Percentiles rank a stretch among this genome's conserved stretches.
Evolutionary conservation across 1,140 invertebrate genomes (phyloP).

Genomic region (Macrosteles quadrilineatus): DNA sequence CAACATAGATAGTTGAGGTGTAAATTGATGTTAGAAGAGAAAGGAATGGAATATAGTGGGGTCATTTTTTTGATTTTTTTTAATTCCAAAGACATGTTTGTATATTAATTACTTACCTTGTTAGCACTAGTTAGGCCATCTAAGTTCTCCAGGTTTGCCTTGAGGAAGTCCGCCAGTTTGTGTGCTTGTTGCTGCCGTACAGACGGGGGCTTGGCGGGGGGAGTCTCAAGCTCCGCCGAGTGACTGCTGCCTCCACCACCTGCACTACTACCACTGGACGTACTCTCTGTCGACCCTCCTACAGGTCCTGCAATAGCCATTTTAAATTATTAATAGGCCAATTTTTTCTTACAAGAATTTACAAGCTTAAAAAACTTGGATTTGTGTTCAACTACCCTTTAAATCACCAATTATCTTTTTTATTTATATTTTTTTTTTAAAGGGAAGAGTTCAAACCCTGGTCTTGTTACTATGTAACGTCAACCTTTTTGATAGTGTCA

Average conservation of each 20-base stretch:
- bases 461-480: no score
- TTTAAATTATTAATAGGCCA: background rate
- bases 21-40: no score
- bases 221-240: slow-evolving; percentile 17
- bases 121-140: slow-evolving; percentile 57
- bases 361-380: background rate
- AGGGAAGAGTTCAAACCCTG: no score
- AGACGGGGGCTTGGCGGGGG: slow-evolving; percentile 26
- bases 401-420: no score
- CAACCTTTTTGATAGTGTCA: no score
- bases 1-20: no score
- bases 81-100: no score
- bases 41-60: no score
- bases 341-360: background rate
- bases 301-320: slow-evolving; percentile 18
- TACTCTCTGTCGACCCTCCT: slow-evolving; percentile 2
- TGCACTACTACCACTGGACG: background rate
- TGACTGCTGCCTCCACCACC: slow-evolving; percentile 22
- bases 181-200: slow-evolving; percentile 47
- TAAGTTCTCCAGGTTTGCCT: slow-evolving; percentile 68
- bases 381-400: no score
- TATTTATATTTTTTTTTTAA: no score
- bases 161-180: slow-evolving; percentile 61
- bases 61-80: no score
- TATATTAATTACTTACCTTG: no score